These are phyloP conservation scores for Anolis apletophallus DNA, from an alignment of 2,797 vertebrate species.

Conservation along the genomic window DNA sequence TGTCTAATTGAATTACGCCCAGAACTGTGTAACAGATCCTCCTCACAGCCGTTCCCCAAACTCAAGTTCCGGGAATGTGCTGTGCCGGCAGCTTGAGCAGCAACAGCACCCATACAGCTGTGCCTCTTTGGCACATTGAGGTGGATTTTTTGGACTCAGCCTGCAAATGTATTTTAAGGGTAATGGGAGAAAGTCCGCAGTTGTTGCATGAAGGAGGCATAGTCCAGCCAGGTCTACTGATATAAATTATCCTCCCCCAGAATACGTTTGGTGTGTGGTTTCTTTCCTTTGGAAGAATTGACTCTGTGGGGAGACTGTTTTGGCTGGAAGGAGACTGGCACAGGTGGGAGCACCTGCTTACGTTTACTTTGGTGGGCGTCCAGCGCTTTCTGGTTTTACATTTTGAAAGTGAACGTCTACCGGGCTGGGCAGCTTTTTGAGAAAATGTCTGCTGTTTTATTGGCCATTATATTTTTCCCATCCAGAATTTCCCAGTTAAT, in stretches of 20 bases:
- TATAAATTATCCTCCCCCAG: conserved; percentile 41
- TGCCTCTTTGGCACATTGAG: conserved; percentile 13
- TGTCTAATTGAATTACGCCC: conserved; percentile 49
- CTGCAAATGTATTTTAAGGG: conserved; percentile 47
- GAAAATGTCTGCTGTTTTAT: not conserved
- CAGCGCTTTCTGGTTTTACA: not conserved
- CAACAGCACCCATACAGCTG: conserved; percentile 30
- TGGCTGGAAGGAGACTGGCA: conserved; percentile 40
- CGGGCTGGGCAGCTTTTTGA: not conserved
- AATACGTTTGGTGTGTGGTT: conserved; percentile 27
- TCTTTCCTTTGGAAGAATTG: conserved; percentile 8
- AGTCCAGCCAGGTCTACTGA: conserved; percentile 24
- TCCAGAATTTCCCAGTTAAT: conserved; percentile 8
- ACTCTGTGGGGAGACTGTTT: conserved; percentile 39
- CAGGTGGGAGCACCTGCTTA: conserved; percentile 64
- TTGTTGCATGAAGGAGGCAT: conserved; percentile 55
- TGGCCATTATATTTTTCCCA: not conserved
- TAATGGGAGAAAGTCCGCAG: conserved; percentile 64
- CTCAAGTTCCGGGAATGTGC: conserved; percentile 61
- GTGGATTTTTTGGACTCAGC: conserved; percentile 39
- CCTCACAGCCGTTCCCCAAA: conserved; percentile 43
- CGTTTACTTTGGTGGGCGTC: conserved; percentile 40
- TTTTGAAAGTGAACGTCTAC: not conserved
- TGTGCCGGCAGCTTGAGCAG: not conserved
- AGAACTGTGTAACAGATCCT: conserved; percentile 37